Evolutionary conservation across 2,113 vertebrate genomes (phyloP), one percentile per base, ranked within the genome.

Genomic region (Typhlomys cinereus): DNA sequence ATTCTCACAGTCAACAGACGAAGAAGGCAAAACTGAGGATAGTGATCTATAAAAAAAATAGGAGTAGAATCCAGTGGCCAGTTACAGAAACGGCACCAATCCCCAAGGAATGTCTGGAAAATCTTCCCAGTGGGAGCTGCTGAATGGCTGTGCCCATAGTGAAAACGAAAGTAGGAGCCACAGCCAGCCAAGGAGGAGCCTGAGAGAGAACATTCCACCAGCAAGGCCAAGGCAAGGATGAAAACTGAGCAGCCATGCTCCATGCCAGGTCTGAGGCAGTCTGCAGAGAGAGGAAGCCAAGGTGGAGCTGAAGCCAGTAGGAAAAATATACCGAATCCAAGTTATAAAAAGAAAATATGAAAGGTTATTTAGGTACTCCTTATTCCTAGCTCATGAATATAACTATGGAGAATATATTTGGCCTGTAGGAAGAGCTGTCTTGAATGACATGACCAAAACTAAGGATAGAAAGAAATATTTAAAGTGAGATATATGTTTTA

Each of bases 151-250:
- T 73, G 48, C 71, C 80, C 50, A 79, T 90, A 91, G 92, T 94
- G 96, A 96, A 97, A 96, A 96, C 94, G 93, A 96, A 97, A 97
- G 90, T 96, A 92, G 79, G 74, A 54, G 39, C 83, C 85, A 71
- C 14, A n/a, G 92, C 85, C 75, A 91, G 88, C 76, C 70, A 84
- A 93, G 67, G 57, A 41, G 88, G 91, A 88, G 85, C 71, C 34
- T 80, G 70, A 70, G 74, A 91, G n/a, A 78, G 89, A 93, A 91
- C 81, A 87, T 93, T 93, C 95, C 57, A 0, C 71, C 91, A n/a
- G n/a, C n/a, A n/a, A n/a, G 95, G 85, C 89, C 91, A 92, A 94
- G 52, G 78, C 84, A 81, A 94, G 86, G 91, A 93, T 91, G 93
- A 79, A 95, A 95, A 76, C 80, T 79, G 92, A 95, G 88, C 48